Evolutionary conservation across 2,888 invertebrate genomes (phyloP).

Genomic region (Lepidochitona cinerea): DNA sequence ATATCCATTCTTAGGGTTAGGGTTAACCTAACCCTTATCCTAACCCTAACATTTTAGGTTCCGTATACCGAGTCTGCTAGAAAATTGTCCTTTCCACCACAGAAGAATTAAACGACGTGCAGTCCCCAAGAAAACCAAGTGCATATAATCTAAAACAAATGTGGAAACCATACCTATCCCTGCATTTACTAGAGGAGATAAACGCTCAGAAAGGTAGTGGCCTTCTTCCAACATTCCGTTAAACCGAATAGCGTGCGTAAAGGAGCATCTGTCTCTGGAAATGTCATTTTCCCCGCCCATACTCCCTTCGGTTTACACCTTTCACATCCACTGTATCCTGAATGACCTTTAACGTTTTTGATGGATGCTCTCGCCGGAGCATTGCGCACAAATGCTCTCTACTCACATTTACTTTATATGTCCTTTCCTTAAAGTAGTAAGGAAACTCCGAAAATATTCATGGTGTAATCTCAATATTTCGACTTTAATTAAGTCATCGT

Average conservation of each 20-base stretch:
- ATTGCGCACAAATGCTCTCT: constrained; percentile 59
- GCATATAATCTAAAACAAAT: constrained; percentile 46
- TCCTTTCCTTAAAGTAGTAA: no score
- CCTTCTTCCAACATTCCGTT: not conserved
- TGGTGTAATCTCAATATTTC: no score
- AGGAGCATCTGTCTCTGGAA: not conserved
- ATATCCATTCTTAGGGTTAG: constrained; percentile 17
- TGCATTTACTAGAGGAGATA: constrained; percentile 18
- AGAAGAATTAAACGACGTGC: constrained; percentile 47
- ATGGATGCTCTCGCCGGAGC: constrained; percentile 51
- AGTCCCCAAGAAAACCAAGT: constrained; percentile 58
- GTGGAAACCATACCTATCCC: constrained; percentile 13
- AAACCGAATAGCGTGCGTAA: constrained; percentile 5
- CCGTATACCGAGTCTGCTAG: constrained; percentile 16
- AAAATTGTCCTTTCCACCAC: constrained; percentile 40
- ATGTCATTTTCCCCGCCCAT: constrained; percentile 14
- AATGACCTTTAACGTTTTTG: constrained; percentile 45
- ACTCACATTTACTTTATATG: constrained; percentile 27
- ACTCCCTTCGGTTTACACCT: constrained; percentile 37
- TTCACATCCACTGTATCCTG: constrained; percentile 53
- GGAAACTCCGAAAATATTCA: no score
- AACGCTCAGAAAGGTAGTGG: constrained; percentile 20
- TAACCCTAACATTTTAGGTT: constrained; percentile 13
- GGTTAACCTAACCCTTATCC: no score
- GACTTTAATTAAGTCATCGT: no score